These are phyloP conservation scores for Sebastes variabilis DNA, from an alignment of 2,797 vertebrate species.

Conservation along the genomic window DNA sequence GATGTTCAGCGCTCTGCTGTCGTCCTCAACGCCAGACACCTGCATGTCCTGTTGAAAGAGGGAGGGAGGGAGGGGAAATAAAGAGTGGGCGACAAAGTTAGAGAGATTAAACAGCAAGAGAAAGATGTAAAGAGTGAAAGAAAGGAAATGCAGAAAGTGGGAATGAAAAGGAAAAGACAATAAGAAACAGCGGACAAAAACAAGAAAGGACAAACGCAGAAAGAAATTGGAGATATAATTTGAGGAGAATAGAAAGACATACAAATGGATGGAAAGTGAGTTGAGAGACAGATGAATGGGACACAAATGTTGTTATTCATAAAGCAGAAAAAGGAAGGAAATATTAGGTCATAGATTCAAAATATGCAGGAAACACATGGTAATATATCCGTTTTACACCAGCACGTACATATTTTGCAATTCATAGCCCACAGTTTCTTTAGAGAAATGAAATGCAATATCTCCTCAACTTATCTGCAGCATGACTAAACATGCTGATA, in stretches of 20 bases:
- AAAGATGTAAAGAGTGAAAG: background rate
- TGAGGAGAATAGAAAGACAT: background rate
- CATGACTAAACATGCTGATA: background rate
- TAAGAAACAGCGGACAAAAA: background rate
- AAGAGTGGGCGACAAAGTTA: accelerated
- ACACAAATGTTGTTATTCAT: background rate
- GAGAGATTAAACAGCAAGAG: background rate
- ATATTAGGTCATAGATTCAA: background rate
- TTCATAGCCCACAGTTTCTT: background rate
- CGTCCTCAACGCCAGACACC: conserved; percentile 96
- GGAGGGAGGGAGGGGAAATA: too few species aligned
- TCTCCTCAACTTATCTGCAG: background rate
- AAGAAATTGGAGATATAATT: background rate
- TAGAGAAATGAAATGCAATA: background rate
- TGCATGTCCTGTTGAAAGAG: conserved; percentile 91
- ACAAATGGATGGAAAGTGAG: background rate
- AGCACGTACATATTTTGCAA: background rate
- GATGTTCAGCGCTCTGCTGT: conserved; percentile 95
- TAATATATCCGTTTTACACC: background rate
- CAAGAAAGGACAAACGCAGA: background rate
- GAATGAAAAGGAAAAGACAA: background rate
- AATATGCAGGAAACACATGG: background rate
- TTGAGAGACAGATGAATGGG: background rate
- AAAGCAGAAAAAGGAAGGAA: background rate
- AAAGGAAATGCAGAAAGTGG: background rate